Evolutionary conservation across 2,113 vertebrate species (phyloP).

Genomic region (Macroglossus sobrinus): DNA sequence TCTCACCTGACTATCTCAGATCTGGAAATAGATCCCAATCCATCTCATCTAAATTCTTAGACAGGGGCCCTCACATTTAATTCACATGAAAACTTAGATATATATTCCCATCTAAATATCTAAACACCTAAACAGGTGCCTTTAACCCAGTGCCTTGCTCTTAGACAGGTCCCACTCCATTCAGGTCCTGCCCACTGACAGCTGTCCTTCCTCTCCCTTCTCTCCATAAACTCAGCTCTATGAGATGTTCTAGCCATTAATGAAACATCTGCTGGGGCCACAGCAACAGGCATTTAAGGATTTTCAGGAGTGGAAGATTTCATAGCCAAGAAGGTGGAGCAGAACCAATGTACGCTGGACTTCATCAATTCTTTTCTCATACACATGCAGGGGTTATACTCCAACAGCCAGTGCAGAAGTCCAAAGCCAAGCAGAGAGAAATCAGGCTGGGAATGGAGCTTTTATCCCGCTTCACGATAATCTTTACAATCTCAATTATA

Average conservation of each 20-base stretch:
- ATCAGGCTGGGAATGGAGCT: not conserved
- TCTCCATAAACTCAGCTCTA: conserved; percentile 77
- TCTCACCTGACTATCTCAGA: not conserved
- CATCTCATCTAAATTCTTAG: not conserved
- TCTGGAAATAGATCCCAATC: rapidly evolving
- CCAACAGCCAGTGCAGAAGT: rapidly evolving
- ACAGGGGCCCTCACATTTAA: not conserved
- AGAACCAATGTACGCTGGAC: conserved; percentile 59
- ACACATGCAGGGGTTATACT: conserved; percentile 67
- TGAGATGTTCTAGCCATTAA: conserved; percentile 83
- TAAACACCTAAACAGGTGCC: not conserved
- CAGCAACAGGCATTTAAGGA: conserved; percentile 74
- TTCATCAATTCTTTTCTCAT: conserved; percentile 77
- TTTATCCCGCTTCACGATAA: not conserved
- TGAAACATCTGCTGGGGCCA: conserved; percentile 80
- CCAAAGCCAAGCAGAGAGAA: not conserved
- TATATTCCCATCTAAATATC: not conserved
- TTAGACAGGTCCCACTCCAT: too few relatives aligned
- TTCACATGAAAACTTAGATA: not conserved
- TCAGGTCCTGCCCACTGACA: rapidly evolving
- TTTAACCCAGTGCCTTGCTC: not conserved
- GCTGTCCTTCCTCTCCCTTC: not conserved
- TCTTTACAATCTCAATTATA: not conserved
- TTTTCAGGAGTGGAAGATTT: conserved; percentile 66
- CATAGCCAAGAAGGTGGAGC: conserved; percentile 66